Conservation (phyloP, 2,888 invertebrate genomes). For the Drosophila macrothrix region DNA sequence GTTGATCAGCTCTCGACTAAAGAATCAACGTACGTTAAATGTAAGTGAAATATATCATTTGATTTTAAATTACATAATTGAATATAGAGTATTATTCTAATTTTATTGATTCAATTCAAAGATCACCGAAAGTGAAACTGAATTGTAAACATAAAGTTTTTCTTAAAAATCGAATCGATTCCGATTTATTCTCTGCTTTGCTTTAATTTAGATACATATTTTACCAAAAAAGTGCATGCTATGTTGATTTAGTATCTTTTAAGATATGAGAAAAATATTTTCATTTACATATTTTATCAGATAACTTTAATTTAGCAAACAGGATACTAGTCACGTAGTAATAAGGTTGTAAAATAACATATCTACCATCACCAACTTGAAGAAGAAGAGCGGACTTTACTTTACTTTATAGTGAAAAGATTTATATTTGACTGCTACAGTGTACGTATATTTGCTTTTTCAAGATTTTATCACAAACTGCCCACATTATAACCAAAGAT, state of each 20-base stretch:
- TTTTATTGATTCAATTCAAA: not conserved
- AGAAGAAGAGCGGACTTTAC: not conserved
- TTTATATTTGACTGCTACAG: too few relatives aligned
- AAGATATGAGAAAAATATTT: not conserved
- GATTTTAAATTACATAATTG: not conserved
- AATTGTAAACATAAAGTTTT: not conserved
- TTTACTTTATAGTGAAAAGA: too few relatives aligned
- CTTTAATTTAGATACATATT: not conserved
- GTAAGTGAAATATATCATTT: not conserved
- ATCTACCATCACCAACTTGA: not conserved
- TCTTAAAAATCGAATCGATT: not conserved
- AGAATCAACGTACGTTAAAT: too few relatives aligned
- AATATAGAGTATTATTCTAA: not conserved
- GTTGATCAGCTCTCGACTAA: conserved; percentile 7
- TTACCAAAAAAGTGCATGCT: not conserved
- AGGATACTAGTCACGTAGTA: not conserved
- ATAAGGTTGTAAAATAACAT: not conserved
- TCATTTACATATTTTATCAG: not conserved
- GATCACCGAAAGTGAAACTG: not conserved
- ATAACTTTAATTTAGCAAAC: not conserved
- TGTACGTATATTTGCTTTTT: not conserved
- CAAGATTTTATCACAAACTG: not conserved
- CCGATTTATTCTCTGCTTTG: not conserved
- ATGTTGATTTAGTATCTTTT: not conserved
- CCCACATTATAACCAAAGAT: conserved; percentile 24